Evolutionary conservation across 1,140 invertebrate species (phyloP).

Genomic region (Hypsibius dujardini): DNA sequence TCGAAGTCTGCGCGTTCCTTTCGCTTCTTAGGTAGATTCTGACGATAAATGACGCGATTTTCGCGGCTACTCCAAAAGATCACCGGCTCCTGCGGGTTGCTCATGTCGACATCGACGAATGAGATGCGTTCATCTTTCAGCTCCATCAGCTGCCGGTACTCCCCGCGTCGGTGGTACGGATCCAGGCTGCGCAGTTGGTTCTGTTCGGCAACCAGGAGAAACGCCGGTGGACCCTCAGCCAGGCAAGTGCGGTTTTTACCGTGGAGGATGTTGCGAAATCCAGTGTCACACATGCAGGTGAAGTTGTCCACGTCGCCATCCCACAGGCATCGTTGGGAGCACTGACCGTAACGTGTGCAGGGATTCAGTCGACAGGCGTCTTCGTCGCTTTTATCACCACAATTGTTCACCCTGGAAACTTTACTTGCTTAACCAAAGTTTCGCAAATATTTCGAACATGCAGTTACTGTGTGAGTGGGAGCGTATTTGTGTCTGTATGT

Average conservation of each 20-base stretch:
- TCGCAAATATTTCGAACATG: no score
- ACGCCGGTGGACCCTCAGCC: slow-evolving; percentile 35
- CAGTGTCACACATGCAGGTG: background rate
- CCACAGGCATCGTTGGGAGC: slow-evolving; percentile 19
- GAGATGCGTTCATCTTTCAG: background rate
- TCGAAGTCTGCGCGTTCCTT: slow-evolving; percentile 13
- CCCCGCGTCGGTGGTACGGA: slow-evolving; percentile 36
- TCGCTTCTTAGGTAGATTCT: background rate
- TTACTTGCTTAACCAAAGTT: no score
- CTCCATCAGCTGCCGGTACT: slow-evolving; percentile 6
- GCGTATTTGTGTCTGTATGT: no score
- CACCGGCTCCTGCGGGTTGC: background rate
- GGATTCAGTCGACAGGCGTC: background rate
- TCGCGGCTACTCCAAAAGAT: slow-evolving; percentile 15
- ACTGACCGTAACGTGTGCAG: slow-evolving; percentile 14
- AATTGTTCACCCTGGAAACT: background rate
- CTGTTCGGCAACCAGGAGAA: slow-evolving; percentile 45
- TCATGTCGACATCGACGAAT: background rate
- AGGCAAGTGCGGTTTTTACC: slow-evolving; percentile 18
- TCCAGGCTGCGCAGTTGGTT: slow-evolving; percentile 44
- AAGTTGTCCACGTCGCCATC: background rate
- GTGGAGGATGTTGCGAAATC: background rate
- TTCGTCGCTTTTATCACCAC: background rate
- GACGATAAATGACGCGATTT: background rate
- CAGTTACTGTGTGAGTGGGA: no score